These are phyloP conservation scores for Toxotes lorentzi DNA, from an alignment of 2,797 vertebrate genomes.

Conservation along the genomic window DNA sequence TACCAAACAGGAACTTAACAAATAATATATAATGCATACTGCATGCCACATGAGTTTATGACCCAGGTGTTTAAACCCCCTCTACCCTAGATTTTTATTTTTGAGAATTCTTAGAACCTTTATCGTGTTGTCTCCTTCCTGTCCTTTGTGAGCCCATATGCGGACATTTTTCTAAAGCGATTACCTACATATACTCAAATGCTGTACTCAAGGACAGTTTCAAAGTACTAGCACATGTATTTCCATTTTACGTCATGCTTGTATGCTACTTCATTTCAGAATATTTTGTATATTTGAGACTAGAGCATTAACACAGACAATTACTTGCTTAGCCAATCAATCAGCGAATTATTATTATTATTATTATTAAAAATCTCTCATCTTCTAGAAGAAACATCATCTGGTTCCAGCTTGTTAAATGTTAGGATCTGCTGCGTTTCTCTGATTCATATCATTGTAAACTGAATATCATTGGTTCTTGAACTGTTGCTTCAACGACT, in stretches of 20 bases:
- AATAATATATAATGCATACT: constrained; percentile 29
- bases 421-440: no score
- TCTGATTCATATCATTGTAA: background rate
- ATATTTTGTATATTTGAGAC: constrained; percentile 1
- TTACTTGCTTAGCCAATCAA: no score
- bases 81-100: constrained; percentile 25
- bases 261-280: background rate
- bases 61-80: constrained; percentile 47
- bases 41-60: constrained; percentile 27
- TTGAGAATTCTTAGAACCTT: background rate
- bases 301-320: background rate
- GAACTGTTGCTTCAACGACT: background rate
- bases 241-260: background rate
- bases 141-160: background rate
- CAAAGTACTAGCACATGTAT: background rate
- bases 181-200: background rate
- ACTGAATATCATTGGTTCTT: background rate
- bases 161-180: background rate
- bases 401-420: background rate
- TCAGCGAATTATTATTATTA: no score
- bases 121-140: background rate
- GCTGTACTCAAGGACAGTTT: no score
- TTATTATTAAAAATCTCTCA: no score
- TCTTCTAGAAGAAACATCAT: background rate
- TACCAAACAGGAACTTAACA: constrained; percentile 44